Percentiles rank a stretch among this genome's conserved stretches.
Evolutionary conservation across 2,797 vertebrate species (phyloP).

Genomic region (Ictinia mississippiensis): DNA sequence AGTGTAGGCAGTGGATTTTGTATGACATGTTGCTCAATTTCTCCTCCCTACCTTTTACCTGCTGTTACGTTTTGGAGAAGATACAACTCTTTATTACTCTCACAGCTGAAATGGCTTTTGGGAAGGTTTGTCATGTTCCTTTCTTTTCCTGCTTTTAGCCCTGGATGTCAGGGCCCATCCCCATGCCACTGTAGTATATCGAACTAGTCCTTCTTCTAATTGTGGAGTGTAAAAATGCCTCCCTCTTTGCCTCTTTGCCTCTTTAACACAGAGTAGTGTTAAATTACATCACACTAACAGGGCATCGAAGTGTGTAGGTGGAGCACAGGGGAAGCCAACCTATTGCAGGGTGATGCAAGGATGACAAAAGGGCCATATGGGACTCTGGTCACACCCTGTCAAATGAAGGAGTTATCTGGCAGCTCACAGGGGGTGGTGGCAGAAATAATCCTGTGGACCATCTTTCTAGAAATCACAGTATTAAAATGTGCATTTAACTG

Average conservation of each 20-base stretch:
- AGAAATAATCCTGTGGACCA: not conserved
- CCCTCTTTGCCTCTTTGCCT: not conserved
- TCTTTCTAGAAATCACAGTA: not conserved
- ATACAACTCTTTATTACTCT: not conserved
- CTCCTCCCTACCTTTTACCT: not conserved
- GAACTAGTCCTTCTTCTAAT: not conserved
- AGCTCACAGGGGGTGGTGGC: not conserved
- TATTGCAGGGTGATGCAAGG: not conserved
- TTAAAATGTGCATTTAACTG: not conserved
- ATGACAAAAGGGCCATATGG: not conserved
- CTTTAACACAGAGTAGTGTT: not conserved
- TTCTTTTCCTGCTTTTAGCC: not conserved
- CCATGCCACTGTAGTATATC: no score
- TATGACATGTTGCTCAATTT: not conserved
- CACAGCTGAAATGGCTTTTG: not conserved
- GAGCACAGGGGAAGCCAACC: not conserved
- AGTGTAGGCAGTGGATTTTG: not conserved
- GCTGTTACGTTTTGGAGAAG: not conserved
- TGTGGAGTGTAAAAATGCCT: not conserved
- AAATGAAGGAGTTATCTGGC: not conserved
- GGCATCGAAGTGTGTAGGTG: not conserved
- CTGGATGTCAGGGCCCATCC: not conserved
- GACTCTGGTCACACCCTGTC: not conserved
- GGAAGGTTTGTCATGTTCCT: not conserved
- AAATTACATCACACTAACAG: not conserved